These are phyloP conservation scores for Brachionus asplanchnoidis DNA, from an alignment of 1,140 invertebrate genomes.

Conservation along the genomic window DNA sequence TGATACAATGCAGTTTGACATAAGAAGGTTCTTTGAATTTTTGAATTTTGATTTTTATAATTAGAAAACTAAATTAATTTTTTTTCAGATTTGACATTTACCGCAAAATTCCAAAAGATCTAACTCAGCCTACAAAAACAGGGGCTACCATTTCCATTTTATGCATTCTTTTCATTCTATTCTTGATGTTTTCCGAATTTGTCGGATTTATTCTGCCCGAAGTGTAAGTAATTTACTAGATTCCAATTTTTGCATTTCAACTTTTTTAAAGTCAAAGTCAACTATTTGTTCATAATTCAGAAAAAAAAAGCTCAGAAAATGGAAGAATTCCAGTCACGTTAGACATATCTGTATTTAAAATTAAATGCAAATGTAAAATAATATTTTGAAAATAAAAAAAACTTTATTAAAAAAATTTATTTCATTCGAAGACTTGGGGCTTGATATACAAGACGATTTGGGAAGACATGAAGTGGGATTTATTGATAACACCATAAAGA, in stretches of 20 bases:
- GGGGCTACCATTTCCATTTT: slow-evolving; percentile 63
- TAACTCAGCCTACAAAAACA: slow-evolving; percentile 63
- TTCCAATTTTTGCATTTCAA: neutral
- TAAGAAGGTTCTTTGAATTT: slow-evolving; percentile 18
- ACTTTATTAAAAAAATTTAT: neutral
- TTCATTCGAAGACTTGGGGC: slow-evolving; percentile 58
- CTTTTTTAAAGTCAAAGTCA: slow-evolving; percentile 59
- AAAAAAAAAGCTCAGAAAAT: slow-evolving; percentile 47
- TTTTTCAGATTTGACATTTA: slow-evolving; percentile 62
- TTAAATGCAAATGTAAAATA: slow-evolving; percentile 61
- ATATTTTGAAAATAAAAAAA: neutral
- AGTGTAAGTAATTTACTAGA: slow-evolving; percentile 53
- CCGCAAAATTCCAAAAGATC: slow-evolving; percentile 64
- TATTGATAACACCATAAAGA: slow-evolving; percentile 62
- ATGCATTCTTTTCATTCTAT: slow-evolving; percentile 61
- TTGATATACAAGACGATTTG: slow-evolving; percentile 66
- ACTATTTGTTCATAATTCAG: slow-evolving; percentile 63
- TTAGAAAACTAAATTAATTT: neutral
- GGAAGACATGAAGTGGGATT: slow-evolving; percentile 66
- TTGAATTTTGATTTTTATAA: neutral
- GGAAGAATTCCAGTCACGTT: slow-evolving; percentile 61
- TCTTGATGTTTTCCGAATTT: slow-evolving; percentile 62
- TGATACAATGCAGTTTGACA: slow-evolving; percentile 39
- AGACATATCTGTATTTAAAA: slow-evolving; percentile 59
- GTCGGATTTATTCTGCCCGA: slow-evolving; percentile 60